Evolutionary conservation across 2,888 invertebrate species (phyloP), one percentile per base, ranked within the genome.

Genomic region (Neoascia interrupta): DNA sequence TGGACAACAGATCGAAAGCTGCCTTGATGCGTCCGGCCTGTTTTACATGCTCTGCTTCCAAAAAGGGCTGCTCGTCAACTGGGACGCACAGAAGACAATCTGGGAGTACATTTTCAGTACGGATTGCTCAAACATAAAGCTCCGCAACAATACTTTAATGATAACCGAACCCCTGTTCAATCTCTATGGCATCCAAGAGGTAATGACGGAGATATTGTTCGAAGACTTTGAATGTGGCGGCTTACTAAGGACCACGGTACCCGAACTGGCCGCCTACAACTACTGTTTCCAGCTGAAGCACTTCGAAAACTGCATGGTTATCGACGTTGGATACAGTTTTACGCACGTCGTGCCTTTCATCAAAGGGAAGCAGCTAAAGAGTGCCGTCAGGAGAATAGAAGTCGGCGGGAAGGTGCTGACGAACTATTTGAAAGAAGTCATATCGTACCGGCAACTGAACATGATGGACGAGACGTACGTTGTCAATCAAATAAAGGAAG

Each of bases 381-480:
- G 92, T 81, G 96, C 93, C 1, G 94, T 96, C 64, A 90, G 92
- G 82, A 92, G 99, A 81, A 94, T 99, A 73, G 97, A 98, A 89
- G 92, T 99, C 28, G 99, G 99, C 1, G 99, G 99, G 0, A 99
- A 99, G 89, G 92, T 97, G 6, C 88, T 99, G 73, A 99, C 99
- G 0, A 99, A 99, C 90, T 97, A 99, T 89, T 90, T 99, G 43
- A 99, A 99, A 88, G 99, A 99, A 88, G 92, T 98, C 11, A 93
- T 99, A 82, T 99, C 99, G 0, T 99, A 99, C 88, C 95, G 90
- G 82, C 81, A 31, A 49, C 56, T 99, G 41, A 97, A 99, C 90
- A 98, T 99, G 0, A 97, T 98, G 97, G 98, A 99, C 86, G 99
- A 99, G 88, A 97, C 98, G 0, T 97, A 96, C 89, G 97, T 99